A percentile compares a stretch with the other conserved stretches of the same genome.
These are phyloP conservation scores for Lasioglossum vierecki DNA, from an alignment of 2,888 invertebrate species.

Conservation along the genomic window DNA sequence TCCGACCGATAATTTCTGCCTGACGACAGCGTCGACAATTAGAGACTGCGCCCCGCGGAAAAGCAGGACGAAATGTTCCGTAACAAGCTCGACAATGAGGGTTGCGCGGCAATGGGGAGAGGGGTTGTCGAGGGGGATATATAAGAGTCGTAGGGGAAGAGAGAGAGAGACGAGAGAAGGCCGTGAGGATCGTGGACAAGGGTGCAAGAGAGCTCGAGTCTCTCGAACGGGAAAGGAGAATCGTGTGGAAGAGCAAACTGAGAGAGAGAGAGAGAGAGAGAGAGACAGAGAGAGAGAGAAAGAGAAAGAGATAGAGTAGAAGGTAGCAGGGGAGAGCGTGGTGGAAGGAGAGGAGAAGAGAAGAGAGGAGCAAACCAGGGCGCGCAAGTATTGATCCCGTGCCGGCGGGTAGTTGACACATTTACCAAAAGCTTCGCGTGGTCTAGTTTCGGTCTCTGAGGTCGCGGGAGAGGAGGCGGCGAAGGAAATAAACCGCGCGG, in stretches of 20 bases:
- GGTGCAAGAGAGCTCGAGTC: conserved; percentile 27
- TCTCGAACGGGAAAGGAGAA: background rate
- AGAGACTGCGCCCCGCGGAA: conserved; percentile 34
- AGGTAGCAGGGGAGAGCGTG: conserved; percentile 28
- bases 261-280: background rate
- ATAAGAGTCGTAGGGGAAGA: conserved; percentile 22
- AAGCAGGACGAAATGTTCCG: conserved; percentile 56
- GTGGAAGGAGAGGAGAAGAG: conserved; percentile 44
- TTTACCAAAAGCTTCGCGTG: conserved; percentile 79
- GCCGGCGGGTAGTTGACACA: conserved; percentile 78
- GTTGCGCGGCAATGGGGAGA: background rate
- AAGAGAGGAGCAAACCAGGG: conserved; percentile 74
- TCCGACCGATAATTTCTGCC: conserved; percentile 6
- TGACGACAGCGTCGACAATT: conserved; percentile 35
- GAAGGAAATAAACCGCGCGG: conserved; percentile 41
- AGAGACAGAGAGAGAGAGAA: background rate
- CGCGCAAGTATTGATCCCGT: conserved; percentile 81
- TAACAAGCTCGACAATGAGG: conserved; percentile 47
- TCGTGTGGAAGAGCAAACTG: background rate
- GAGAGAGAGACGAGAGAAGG: conserved; percentile 18
- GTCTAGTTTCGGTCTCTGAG: conserved; percentile 74
- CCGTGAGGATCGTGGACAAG: conserved; percentile 42
- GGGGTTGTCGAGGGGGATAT: background rate
- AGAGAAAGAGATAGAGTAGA: background rate
- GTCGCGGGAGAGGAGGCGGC: conserved; percentile 49